These are phyloP conservation scores for Cynopterus sphinx DNA, from an alignment of 2,797 vertebrate genomes.

Conservation along the genomic window DNA sequence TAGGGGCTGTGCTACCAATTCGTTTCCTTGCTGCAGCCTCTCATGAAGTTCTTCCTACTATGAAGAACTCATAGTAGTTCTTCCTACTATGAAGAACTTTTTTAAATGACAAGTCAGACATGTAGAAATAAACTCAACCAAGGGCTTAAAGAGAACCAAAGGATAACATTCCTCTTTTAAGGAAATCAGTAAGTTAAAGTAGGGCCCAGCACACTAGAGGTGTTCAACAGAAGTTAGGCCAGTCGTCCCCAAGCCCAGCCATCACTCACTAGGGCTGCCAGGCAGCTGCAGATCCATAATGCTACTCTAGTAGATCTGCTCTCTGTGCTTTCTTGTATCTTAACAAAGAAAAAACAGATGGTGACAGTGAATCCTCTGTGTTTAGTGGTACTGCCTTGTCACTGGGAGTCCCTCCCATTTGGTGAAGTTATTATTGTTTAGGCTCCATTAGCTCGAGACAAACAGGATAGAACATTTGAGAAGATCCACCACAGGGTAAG, in stretches of 20 bases:
- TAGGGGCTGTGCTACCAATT: neutral
- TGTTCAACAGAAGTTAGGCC: neutral
- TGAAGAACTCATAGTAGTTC: neutral
- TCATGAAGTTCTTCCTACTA: neutral
- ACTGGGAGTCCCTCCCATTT: neutral
- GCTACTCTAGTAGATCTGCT: neutral
- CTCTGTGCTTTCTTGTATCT: neutral
- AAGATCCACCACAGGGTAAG: neutral
- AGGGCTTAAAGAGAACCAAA: neutral
- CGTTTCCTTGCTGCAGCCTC: neutral
- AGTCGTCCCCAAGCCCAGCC: neutral
- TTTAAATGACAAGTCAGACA: neutral
- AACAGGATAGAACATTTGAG: neutral
- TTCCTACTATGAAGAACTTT: neutral
- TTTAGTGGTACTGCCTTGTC: neutral
- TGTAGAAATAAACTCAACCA: constrained; percentile 17
- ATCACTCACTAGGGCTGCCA: neutral
- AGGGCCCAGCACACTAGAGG: neutral
- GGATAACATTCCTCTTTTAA: neutral
- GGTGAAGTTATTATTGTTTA: neutral
- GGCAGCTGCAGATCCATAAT: neutral
- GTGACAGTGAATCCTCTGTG: neutral
- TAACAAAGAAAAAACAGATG: neutral
- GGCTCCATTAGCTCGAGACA: neutral
- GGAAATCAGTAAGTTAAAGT: neutral